Conservation (phyloP, 2,113 vertebrate genomes). For the Chelonoidis abingdonii region DNA sequence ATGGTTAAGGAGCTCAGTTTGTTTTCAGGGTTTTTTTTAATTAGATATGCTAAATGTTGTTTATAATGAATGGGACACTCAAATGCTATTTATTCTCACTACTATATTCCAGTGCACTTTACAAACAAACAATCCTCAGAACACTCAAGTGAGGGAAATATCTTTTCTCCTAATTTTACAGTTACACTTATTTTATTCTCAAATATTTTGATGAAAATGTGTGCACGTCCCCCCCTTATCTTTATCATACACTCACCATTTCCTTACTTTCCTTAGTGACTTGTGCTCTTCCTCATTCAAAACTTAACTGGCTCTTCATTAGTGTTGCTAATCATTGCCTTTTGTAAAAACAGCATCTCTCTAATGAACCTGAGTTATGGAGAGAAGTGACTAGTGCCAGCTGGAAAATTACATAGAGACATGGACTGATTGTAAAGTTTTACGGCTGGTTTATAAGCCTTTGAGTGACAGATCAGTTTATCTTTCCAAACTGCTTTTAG, state of each 20-base stretch:
- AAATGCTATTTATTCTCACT: neutral
- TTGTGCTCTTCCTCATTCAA: neutral
- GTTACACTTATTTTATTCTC: neutral
- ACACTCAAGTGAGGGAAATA: neutral
- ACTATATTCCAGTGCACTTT: neutral
- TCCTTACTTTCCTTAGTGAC: conserved; percentile 6
- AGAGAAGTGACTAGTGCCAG: neutral
- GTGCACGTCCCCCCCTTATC: neutral
- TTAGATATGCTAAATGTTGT: neutral
- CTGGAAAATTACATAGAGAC: conserved; percentile 11
- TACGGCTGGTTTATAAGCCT: conserved; percentile 1
- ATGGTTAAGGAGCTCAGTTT: neutral
- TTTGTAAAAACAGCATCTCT: conserved; percentile 1
- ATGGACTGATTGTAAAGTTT: conserved; percentile 25
- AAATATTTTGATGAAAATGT: neutral
- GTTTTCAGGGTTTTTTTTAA: neutral
- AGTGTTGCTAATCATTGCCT: conserved; percentile 17
- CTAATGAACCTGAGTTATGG: neutral
- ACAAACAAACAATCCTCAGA: neutral
- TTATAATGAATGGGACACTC: neutral
- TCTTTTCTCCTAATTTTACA: neutral
- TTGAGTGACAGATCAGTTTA: conserved; percentile 26
- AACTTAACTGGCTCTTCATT: neutral
- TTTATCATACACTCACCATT: neutral
- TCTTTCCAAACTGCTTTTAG: conserved; percentile 48